Evolutionary conservation across 2,797 vertebrate species (phyloP).

Genomic region (Hippoglossus hippoglossus): DNA sequence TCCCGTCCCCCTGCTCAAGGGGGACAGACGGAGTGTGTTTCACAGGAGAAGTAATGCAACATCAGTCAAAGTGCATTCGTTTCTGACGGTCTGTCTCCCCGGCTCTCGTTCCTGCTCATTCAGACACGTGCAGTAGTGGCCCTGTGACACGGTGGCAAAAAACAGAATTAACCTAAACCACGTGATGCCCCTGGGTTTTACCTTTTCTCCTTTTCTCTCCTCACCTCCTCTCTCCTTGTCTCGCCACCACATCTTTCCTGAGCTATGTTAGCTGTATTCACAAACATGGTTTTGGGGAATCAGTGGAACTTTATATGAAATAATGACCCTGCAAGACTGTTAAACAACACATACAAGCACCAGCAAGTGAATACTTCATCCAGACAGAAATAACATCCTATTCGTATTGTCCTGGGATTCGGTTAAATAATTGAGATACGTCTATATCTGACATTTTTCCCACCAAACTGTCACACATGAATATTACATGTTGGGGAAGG

Average conservation of each 20-base stretch:
- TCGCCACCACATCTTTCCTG: conserved; percentile 13
- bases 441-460: background rate
- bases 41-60: conserved; percentile 30
- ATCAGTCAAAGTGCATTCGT: conserved; percentile 38
- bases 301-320: conserved; percentile 52
- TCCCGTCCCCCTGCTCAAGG: conserved; percentile 5
- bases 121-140: conserved; percentile 16
- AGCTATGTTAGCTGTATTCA: conserved; percentile 68
- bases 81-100: conserved; percentile 20
- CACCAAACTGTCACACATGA: background rate
- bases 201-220: conserved; percentile 17
- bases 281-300: conserved; percentile 67
- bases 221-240: conserved; percentile 25
- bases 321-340: conserved; percentile 45
- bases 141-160: conserved; percentile 36
- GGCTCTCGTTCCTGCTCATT: background rate
- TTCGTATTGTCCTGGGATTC: conserved; percentile 10
- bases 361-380: background rate
- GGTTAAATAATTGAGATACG: conserved; percentile 9
- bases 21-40: conserved; percentile 7
- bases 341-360: conserved; percentile 28
- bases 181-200: conserved; percentile 40
- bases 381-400: conserved; percentile 3
- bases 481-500: background rate
- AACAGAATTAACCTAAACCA: conserved; percentile 54